phyloP scores from a whole-genome alignment of 2,888 invertebrate genomes.

The Vanessa cardui region DNA sequence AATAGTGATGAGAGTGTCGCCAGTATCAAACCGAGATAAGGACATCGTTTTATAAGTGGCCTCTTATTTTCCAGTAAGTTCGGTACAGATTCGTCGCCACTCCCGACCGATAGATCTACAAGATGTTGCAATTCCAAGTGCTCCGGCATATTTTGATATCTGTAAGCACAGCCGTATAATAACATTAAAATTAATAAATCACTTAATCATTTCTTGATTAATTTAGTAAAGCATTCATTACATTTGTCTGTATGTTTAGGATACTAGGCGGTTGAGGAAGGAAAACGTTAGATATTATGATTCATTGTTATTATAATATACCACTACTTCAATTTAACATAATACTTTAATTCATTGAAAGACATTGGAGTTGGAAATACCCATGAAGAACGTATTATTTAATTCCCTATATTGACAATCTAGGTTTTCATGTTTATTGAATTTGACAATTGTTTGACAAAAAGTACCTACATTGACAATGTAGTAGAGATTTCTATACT shows the following conservation, averaged over 20 bases:
- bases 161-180: conserved; percentile 34
- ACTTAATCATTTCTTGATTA: conserved; percentile 1
- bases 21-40: conserved; percentile 91
- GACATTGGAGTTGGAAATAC: conserved; percentile 2
- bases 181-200: conserved; percentile 6
- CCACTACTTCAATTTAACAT: neutral
- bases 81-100: conserved; percentile 73
- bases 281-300: neutral
- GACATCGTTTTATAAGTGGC: conserved; percentile 82
- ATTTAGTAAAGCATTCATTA: neutral
- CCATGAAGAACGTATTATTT: neutral
- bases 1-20: conserved; percentile 94
- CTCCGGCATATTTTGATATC: conserved; percentile 85
- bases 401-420: neutral
- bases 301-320: conserved; percentile 7
- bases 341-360: conserved; percentile 9
- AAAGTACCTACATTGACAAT: too few relatives aligned
- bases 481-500: too few relatives aligned
- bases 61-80: conserved; percentile 75
- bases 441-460: conserved; percentile 5
- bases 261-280: neutral
- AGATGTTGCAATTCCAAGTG: conserved; percentile 91
- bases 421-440: conserved; percentile 6
- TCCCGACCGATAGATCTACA: conserved; percentile 84
- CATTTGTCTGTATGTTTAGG: conserved; percentile 5